Evolutionary conservation across 2,797 vertebrate species (phyloP), one percentile per base, ranked within the genome.

Genomic region (Numenius phaeopus): DNA sequence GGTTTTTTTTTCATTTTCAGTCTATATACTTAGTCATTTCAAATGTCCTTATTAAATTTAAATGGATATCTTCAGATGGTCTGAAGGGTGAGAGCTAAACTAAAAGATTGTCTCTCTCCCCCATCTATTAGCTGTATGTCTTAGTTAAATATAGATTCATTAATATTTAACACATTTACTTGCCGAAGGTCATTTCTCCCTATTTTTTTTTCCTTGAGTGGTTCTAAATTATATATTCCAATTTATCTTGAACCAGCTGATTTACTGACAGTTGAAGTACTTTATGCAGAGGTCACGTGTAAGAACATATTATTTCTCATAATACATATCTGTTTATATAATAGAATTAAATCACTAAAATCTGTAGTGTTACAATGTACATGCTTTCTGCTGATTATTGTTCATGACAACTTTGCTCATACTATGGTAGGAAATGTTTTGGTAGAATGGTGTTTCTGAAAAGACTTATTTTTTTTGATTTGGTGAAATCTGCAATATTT

Each of bases 161-260:
- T 78, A 90, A 91, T 88, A 85, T 93, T 78, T 72, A 83, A 85
- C 57, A 83, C 66, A 29, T n/a, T 89, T 93, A 66, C 75, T 82
- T 86, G 54, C 61, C 65, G 57, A 62, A 65, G 49, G 83, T 86
- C 0, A 72, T 69, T 90, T 84, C 19, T 81, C 29, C 39, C 5
- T 49, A 20, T 29, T 39, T 80, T 55, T 40, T 90, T 46, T 58
- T 11, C 66, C 19, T 37, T 81, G 44, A 79, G 50, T 69, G 29
- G 11, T 65, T 69, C 37, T 90, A 46, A 87, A 52, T 73, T 57
- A 83, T 22, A 14, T 57, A 76, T 87, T 83, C 12, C 9, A 39
- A n/a, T 95, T 83, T 90, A 26, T 90, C 49, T 83, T 78, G 26
- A 90, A n/a, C 59, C 44, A 76, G 4, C 20, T 81, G 86, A 64